phyloP scores from a whole-genome alignment of 2,113 vertebrate species.

The Elaphurus davidianus region DNA sequence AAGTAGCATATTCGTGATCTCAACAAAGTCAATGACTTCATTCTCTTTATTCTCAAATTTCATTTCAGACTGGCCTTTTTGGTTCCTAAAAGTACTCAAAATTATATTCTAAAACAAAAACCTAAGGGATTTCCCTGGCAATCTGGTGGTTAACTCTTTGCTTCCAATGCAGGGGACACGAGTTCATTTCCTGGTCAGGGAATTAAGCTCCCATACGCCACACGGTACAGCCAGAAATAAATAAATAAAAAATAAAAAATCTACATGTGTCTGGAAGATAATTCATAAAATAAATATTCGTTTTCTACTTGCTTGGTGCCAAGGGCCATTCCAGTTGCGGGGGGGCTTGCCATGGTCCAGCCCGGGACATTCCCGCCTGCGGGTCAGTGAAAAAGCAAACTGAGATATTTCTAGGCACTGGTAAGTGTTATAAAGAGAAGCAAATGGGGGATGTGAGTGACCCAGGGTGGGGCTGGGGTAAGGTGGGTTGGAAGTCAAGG shows the following conservation, averaged over 20 bases:
- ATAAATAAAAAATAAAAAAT: neutral
- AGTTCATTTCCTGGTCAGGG: neutral
- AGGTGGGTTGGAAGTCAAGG: neutral
- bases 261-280: neutral
- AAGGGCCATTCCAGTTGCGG: neutral
- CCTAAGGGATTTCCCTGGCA: neutral
- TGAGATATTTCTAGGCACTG: neutral
- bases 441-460: fast-evolving
- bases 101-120: neutral
- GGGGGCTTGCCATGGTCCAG: neutral
- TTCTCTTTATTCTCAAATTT: neutral
- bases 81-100: neutral
- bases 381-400: neutral
- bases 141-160: neutral
- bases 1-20: neutral
- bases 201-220: neutral
- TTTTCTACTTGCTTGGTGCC: neutral
- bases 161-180: neutral
- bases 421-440: neutral
- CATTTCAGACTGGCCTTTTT: neutral
- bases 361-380: neutral
- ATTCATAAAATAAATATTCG: neutral
- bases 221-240: neutral
- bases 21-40: neutral
- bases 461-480: neutral